Evolutionary conservation across 2,888 invertebrate genomes (phyloP), one percentile per base, ranked within the genome.

Genomic region (Chrysomela aeneicollis): DNA sequence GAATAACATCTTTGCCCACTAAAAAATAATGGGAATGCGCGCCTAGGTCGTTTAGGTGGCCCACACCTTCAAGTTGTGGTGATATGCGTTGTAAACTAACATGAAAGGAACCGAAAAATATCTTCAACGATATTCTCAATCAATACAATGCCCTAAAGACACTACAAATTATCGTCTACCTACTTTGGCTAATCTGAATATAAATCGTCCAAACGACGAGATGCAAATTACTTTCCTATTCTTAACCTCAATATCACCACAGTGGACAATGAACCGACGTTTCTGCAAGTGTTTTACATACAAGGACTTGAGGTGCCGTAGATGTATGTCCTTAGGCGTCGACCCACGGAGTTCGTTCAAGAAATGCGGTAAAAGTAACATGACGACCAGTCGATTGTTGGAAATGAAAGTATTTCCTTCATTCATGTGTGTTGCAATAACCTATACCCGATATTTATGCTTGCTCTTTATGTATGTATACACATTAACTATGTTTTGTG

Each of bases 381-480:
- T 64, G 70, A 71, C 71, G 70, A 67, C 62, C 54, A 68, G 52
- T 60, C 66, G 65, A 70, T 71, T 69, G 71, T 69, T 71, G 68
- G 72, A 74, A 74, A 74, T 71, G 72, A 72, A 73, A 74, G 73
- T 73, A 70, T 71, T 71, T 74, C 68, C 69, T 71, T 70, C 69
- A 68, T 68, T 66, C 67, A 68, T 68, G 54, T 64, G 47, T 64
- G 64, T 64, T 60, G 64, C 64, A 64, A 64, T 52, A 60, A 52
- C 55, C 55, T 55, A 64, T 58, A 65, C 51, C 52, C 19, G 53
- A 30, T 58, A 61, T 65, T 65, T 65, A 61, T 64, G 26, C 59
- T 53, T 51, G 58, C 53, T 35, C 46, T 51, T 64, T 60, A 54
- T 51, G 55, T 19, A 30, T 26, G 26, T 26, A 26, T 57, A 35